phyloP scores from a whole-genome alignment of 2,888 invertebrate genomes.

The Drosophila prostipennis region DNA sequence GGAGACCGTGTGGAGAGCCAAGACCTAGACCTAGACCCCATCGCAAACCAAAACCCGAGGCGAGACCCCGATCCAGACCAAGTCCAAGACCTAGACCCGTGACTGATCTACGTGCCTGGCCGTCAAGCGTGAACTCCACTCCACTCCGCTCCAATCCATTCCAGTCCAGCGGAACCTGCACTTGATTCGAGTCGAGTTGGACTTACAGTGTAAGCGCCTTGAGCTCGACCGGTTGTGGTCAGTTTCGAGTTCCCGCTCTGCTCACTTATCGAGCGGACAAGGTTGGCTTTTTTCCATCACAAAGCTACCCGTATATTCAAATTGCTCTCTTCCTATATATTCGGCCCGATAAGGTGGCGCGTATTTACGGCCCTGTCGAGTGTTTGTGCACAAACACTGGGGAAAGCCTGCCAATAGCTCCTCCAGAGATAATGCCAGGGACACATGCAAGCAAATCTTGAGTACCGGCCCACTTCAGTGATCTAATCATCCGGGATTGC shows the following conservation, averaged over 20 bases:
- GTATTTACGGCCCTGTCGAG: slow-evolving; percentile 38
- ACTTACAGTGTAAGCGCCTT: slow-evolving; percentile 62
- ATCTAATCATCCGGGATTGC: slow-evolving; percentile 14
- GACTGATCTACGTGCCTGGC: slow-evolving; percentile 24
- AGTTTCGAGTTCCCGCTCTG: slow-evolving; percentile 46
- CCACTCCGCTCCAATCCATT: slow-evolving; percentile 35
- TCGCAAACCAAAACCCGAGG: not conserved
- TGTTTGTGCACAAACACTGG: slow-evolving; percentile 38
- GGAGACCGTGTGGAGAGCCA: slow-evolving; percentile 43
- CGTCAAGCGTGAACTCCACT: slow-evolving; percentile 61
- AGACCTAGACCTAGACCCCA: slow-evolving; percentile 37
- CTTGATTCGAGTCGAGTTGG: slow-evolving; percentile 32
- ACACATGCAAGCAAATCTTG: slow-evolving; percentile 17
- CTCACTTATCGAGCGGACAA: slow-evolving; percentile 60
- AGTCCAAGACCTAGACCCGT: slow-evolving; percentile 19
- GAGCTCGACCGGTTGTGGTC: slow-evolving; percentile 71
- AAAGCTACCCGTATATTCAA: slow-evolving; percentile 50
- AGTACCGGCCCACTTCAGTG: slow-evolving; percentile 13
- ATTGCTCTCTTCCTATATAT: slow-evolving; percentile 59
- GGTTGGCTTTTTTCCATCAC: slow-evolving; percentile 46
- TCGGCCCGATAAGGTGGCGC: slow-evolving; percentile 43
- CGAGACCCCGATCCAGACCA: not conserved
- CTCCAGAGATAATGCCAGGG: slow-evolving; percentile 35
- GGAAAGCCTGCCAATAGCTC: slow-evolving; percentile 28
- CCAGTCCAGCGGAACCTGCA: slow-evolving; percentile 30